Percentiles rank a stretch among this genome's conserved stretches.
Evolutionary conservation across 2,797 vertebrate genomes (phyloP).

Genomic region (Catamblyrhynchus diadema): DNA sequence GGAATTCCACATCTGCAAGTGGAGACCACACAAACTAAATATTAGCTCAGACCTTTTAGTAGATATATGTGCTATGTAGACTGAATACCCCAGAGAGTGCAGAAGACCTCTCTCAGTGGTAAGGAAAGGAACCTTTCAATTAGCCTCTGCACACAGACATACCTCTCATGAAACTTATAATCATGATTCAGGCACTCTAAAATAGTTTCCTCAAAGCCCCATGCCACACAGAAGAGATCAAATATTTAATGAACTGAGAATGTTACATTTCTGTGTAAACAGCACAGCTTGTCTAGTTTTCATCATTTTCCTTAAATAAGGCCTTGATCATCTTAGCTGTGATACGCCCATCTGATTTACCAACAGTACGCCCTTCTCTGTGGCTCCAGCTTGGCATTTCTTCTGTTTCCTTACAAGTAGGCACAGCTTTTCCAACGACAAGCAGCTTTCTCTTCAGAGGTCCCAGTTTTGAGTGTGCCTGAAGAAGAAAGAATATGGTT

Average conservation of each 20-base stretch:
- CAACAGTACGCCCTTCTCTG: background rate
- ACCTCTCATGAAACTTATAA: background rate
- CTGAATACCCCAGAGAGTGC: background rate
- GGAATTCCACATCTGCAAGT: background rate
- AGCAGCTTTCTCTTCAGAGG: slow-evolving; percentile 72
- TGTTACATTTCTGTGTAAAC: background rate
- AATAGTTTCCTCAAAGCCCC: background rate
- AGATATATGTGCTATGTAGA: background rate
- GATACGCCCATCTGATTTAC: slow-evolving; percentile 41
- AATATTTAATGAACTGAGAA: background rate
- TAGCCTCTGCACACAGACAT: background rate
- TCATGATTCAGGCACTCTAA: background rate
- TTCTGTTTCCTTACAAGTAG: slow-evolving; percentile 38
- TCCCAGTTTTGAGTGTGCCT: slow-evolving; percentile 75
- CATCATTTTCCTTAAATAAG: slow-evolving; percentile 11
- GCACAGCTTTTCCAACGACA: slow-evolving; percentile 68
- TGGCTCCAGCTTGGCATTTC: background rate
- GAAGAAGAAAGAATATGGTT: background rate
- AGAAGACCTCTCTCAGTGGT: background rate
- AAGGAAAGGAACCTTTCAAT: background rate
- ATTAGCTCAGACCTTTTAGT: background rate
- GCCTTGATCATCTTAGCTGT: slow-evolving; percentile 74
- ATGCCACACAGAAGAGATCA: background rate
- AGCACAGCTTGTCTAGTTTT: background rate
- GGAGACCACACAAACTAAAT: background rate